phyloP scores from a whole-genome alignment of 2,113 vertebrate genomes.

The Pelodiscus sinensis region DNA sequence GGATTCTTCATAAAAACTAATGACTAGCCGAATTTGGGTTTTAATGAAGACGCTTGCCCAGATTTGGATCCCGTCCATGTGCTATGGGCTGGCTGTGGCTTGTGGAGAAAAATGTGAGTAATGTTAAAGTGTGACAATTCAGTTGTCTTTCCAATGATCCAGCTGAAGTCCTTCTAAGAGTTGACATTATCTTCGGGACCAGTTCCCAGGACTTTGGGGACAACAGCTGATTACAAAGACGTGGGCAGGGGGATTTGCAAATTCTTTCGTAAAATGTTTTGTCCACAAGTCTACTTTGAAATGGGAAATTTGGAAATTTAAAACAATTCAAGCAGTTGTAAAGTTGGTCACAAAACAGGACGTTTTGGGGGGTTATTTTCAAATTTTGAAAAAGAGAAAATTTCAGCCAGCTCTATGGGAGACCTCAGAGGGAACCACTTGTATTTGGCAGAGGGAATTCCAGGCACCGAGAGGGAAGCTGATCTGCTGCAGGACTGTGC shows the following conservation, averaged over 20 bases:
- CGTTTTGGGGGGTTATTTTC: rapidly evolving
- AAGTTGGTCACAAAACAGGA: rapidly evolving
- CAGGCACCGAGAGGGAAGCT: not conserved
- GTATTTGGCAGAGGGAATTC: not conserved
- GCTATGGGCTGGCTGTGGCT: not conserved
- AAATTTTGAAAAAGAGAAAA: not conserved
- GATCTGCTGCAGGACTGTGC: not conserved
- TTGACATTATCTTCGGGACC: rapidly evolving
- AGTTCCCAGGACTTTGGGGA: not conserved
- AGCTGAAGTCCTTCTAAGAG: not conserved
- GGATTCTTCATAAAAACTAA: not conserved
- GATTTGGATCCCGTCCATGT: not conserved
- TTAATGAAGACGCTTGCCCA: rapidly evolving
- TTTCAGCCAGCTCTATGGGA: not conserved
- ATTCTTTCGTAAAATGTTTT: not conserved
- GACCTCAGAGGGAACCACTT: rapidly evolving
- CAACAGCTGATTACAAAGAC: not conserved
- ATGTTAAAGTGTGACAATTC: not conserved
- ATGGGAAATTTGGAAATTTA: not conserved
- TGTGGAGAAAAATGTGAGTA: not conserved
- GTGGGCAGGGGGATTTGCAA: rapidly evolving
- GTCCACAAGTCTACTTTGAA: not conserved
- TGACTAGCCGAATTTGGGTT: not conserved
- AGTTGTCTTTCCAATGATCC: not conserved
- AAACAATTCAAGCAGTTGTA: not conserved